Evolutionary conservation across 2,113 vertebrate genomes (phyloP).

Genomic region (Lates calcarifer): DNA sequence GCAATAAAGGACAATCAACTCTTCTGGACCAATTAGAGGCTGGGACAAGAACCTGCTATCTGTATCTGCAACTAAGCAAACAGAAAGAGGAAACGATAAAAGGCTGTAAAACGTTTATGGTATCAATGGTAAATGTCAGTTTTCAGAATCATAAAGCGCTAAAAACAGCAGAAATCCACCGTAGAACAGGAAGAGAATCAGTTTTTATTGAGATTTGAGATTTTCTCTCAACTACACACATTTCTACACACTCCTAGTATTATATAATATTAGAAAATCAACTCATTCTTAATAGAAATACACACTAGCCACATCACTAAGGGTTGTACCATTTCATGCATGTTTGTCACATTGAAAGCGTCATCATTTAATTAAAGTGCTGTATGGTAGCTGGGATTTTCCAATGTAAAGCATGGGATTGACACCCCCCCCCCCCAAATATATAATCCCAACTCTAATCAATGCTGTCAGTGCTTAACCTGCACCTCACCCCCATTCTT

Average conservation of each 20-base stretch:
- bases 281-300: background rate
- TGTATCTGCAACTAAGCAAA: slow-evolving; percentile 38
- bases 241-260: too few relatives aligned
- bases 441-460: slow-evolving; percentile 6
- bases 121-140: background rate
- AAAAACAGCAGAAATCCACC: background rate
- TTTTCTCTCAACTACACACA: background rate
- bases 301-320: background rate
- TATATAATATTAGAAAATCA: background rate
- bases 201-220: too few relatives aligned
- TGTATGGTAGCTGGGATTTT: background rate
- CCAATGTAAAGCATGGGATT: background rate
- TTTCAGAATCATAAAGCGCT: background rate
- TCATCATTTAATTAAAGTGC: slow-evolving; percentile 3
- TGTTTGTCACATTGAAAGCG: background rate
- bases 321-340: background rate
- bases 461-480: slow-evolving; percentile 3
- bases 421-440: background rate
- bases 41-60: slow-evolving; percentile 42
- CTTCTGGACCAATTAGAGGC: slow-evolving; percentile 40
- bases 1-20: slow-evolving; percentile 54
- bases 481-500: background rate
- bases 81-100: slow-evolving; percentile 52
- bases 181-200: background rate
- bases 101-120: slow-evolving; percentile 30